phyloP scores from a whole-genome alignment of 2,797 vertebrate species.

The Synaphobranchus kaupii region DNA sequence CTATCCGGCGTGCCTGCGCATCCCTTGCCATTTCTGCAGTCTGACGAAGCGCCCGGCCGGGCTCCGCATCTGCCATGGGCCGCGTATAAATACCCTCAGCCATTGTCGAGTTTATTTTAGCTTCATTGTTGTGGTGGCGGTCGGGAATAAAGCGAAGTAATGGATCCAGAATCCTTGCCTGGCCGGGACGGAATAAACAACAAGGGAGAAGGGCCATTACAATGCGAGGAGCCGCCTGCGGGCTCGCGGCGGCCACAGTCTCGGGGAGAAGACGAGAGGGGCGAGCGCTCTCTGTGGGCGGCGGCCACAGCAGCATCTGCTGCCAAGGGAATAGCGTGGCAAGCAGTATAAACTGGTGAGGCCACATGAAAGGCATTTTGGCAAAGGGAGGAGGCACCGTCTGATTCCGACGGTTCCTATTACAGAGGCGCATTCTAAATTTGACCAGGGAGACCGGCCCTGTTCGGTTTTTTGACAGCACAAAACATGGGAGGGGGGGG shows the following conservation, averaged over 20 bases:
- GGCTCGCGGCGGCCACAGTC: neutral
- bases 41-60: neutral
- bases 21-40: conserved; percentile 10
- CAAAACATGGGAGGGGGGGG: neutral
- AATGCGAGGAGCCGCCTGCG: neutral
- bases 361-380: conserved; percentile 36
- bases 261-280: neutral
- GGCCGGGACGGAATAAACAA: conserved; percentile 11
- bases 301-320: conserved; percentile 14
- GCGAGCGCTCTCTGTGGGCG: neutral
- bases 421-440: conserved; percentile 63
- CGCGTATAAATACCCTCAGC: neutral
- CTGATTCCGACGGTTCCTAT: conserved; percentile 70
- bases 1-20: neutral
- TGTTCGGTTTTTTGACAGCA: conserved; percentile 12
- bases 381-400: conserved; percentile 54
- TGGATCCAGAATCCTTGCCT: neutral
- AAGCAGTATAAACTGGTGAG: conserved; percentile 38
- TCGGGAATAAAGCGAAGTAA: neutral
- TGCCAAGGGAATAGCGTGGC: conserved; percentile 40
- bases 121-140: neutral
- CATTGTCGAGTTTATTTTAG: neutral
- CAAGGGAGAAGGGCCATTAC: neutral
- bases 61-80: conserved; percentile 2
- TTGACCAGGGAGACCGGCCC: conserved; percentile 57